Evolutionary conservation across 2,797 vertebrate genomes (phyloP).

Genomic region (Prionace glauca): DNA sequence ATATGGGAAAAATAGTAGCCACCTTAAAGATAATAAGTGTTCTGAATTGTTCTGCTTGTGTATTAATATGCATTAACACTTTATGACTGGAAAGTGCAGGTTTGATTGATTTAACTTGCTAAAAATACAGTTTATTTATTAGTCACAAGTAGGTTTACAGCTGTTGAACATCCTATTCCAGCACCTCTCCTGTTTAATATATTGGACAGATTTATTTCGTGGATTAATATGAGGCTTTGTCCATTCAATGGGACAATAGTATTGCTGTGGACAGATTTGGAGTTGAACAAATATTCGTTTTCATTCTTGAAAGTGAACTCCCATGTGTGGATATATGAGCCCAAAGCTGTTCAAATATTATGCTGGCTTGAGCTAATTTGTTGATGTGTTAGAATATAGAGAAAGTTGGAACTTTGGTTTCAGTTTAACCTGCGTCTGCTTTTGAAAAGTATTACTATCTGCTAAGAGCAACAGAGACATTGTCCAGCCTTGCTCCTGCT

Average conservation of each 20-base stretch:
- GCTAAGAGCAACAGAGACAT: background rate
- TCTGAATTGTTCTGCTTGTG: background rate
- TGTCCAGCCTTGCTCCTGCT: background rate
- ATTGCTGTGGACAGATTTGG: background rate
- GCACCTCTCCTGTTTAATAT: background rate
- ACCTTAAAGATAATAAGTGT: background rate
- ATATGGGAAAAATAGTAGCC: background rate
- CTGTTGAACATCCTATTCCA: background rate
- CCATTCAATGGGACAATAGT: background rate
- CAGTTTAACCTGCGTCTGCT: background rate
- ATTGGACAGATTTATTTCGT: background rate
- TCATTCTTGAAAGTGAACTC: background rate
- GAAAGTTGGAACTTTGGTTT: background rate
- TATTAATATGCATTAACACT: background rate
- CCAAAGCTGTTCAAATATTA: background rate
- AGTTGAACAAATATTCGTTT: background rate
- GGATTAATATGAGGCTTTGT: background rate
- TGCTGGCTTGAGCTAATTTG: background rate
- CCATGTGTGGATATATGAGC: background rate
- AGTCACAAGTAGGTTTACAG: no score
- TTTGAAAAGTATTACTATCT: background rate
- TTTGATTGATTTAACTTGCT: background rate
- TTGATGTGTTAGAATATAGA: background rate
- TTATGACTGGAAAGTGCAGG: background rate
- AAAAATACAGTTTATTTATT: no score